Conservation (phyloP, 2,113 vertebrate species). For the Phoxinus phoxinus region DNA sequence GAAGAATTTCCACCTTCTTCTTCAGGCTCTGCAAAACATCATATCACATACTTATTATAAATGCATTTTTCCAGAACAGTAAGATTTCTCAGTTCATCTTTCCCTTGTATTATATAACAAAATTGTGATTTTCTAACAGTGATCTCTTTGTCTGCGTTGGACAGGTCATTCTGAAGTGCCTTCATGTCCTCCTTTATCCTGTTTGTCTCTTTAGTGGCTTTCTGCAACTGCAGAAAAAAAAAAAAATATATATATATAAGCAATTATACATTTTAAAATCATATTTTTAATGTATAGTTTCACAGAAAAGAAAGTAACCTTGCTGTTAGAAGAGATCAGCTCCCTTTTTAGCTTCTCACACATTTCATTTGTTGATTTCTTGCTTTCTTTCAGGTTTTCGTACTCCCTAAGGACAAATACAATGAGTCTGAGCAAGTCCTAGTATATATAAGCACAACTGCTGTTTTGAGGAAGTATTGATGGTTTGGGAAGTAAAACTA, state of each 20-base stretch:
- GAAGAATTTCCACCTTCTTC: constrained; percentile 91
- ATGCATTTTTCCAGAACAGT: background rate
- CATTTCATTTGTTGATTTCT: constrained; percentile 83
- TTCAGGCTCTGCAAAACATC: constrained; percentile 83
- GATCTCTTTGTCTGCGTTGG: constrained; percentile 89
- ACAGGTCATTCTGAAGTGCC: constrained; percentile 87
- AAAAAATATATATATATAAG: background rate
- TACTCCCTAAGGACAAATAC: constrained; percentile 84
- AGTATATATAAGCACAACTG: background rate
- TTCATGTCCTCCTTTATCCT: constrained; percentile 82
- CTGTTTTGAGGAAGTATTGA: background rate
- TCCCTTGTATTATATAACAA: background rate
- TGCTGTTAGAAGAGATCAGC: constrained; percentile 82
- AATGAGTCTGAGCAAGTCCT: background rate
- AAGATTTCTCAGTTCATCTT: background rate
- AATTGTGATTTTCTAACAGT: constrained; percentile 69
- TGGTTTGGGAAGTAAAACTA: background rate
- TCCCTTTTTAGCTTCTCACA: constrained; percentile 92
- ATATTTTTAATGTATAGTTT: background rate
- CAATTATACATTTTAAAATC: background rate
- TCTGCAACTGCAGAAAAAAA: constrained; percentile 80
- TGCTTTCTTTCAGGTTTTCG: constrained; percentile 87
- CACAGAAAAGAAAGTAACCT: constrained; percentile 74
- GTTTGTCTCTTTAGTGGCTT: constrained; percentile 75
- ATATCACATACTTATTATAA: background rate